phyloP scores from a whole-genome alignment of 2,797 vertebrate species.

The Acanthurus lineatus region DNA sequence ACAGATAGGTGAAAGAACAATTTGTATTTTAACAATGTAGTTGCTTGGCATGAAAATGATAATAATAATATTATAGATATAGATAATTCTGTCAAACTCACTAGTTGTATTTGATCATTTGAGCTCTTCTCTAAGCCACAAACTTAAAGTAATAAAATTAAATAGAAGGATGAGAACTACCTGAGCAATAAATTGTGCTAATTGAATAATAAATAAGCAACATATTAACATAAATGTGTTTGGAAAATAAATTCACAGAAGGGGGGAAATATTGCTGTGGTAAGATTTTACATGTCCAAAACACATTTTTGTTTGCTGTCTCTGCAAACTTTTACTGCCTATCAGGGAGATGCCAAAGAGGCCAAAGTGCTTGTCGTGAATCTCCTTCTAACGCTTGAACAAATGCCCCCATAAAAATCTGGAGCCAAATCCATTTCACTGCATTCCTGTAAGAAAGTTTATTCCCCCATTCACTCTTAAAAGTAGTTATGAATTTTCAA shows the following conservation, averaged over 20 bases:
- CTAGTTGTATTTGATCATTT: slow-evolving; percentile 27
- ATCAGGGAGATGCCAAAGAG: slow-evolving; percentile 27
- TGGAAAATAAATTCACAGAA: slow-evolving; percentile 29
- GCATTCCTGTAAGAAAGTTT: slow-evolving; percentile 5
- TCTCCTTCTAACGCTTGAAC: slow-evolving; percentile 28
- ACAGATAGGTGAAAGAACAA: no score
- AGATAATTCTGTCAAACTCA: slow-evolving; percentile 29
- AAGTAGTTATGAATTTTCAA: no score
- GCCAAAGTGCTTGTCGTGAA: slow-evolving; percentile 25
- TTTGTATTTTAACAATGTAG: no score
- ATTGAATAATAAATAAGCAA: slow-evolving; percentile 45
- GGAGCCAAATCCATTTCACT: slow-evolving; percentile 28
- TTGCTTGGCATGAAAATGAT: no score
- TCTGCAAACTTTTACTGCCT: slow-evolving; percentile 24
- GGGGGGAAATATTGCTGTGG: slow-evolving; percentile 30
- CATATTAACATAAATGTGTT: slow-evolving; percentile 34
- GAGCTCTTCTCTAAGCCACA: slow-evolving; percentile 21
- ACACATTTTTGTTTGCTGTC: slow-evolving; percentile 33
- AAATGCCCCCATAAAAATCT: slow-evolving; percentile 13
- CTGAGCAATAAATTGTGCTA: slow-evolving; percentile 26
- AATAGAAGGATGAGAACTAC: slow-evolving; percentile 14
- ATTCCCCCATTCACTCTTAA: background rate
- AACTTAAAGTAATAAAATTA: slow-evolving; percentile 20
- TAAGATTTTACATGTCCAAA: slow-evolving; percentile 21
- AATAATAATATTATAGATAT: no score